Evolutionary conservation across 1,140 invertebrate genomes (phyloP), one percentile per base, ranked within the genome.

Genomic region (Pantala flavescens): DNA sequence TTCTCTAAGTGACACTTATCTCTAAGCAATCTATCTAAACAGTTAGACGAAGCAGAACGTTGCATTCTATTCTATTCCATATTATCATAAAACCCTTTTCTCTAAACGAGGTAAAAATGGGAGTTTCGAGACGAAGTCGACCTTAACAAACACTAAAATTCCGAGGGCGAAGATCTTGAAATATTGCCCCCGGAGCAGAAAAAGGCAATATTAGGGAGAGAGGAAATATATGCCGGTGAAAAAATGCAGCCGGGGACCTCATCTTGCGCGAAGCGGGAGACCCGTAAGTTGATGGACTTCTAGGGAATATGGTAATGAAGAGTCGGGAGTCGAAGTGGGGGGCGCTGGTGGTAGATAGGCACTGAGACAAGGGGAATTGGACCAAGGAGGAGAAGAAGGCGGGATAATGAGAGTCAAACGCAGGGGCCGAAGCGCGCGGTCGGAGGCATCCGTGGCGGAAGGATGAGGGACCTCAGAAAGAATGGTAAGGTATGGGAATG

Each of bases 391-490:
- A 36, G 49, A 21, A 63, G 49, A 63, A 63, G 3, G 12, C 5
- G 49, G 49, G 49, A 63, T 63, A 63, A 63, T 63, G 49, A 63
- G 49, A 63, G 49, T 63, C 49, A 63, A 63, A 63, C 49, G 16
- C 49, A 63, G 49, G 49, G 49, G 49, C n/a, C n/a, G 49, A 63
- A 21, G 12, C n/a, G 12, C 12, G 49, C 49, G 49, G 49, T 21
- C 12, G n/a, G n/a, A 63, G 49, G 49, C 3, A 63, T 63, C 49
- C 12, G 12, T 63, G 49, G 49, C 14, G 49, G 49, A 63, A 63
- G 49, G 49, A 63, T 63, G 49, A 63, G 49, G 49, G 49, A 19
- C 49, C 28, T 12, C 49, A 14, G 49, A 63, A 63, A 19, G 49
- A 63, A 21, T 63, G 12, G 49, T 19, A 21, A 63, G 16, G 49